phyloP scores from a whole-genome alignment of 2,888 invertebrate species.

The Ectemnius lituratus region DNA sequence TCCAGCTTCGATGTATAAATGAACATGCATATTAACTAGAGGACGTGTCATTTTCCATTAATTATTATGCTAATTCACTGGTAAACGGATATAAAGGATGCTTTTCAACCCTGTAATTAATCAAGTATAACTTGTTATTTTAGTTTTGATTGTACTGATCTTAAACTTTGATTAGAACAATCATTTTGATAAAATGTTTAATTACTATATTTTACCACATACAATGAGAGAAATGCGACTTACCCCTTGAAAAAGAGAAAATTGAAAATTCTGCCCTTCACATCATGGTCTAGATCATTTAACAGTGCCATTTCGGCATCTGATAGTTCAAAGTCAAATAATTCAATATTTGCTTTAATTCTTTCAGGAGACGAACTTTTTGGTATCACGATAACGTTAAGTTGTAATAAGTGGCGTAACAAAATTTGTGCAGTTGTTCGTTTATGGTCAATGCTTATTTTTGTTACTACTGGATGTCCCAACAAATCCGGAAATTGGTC shows the following conservation, averaged over 20 bases:
- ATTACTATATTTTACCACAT: too few relatives aligned
- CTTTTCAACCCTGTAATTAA: slow-evolving; percentile 80
- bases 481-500: slow-evolving; percentile 81
- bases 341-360: slow-evolving; percentile 84
- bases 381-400: slow-evolving; percentile 86
- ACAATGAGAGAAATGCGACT: slow-evolving; percentile 13
- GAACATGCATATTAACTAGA: slow-evolving; percentile 38
- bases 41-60: slow-evolving; percentile 13
- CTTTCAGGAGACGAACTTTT: slow-evolving; percentile 86
- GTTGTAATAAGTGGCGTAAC: slow-evolving; percentile 84
- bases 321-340: slow-evolving; percentile 83
- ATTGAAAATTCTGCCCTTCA: slow-evolving; percentile 84
- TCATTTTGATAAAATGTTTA: too few relatives aligned
- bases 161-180: not conserved
- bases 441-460: slow-evolving; percentile 81
- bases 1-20: slow-evolving; percentile 29
- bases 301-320: slow-evolving; percentile 80
- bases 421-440: slow-evolving; percentile 86
- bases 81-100: slow-evolving; percentile 86
- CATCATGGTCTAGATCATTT: slow-evolving; percentile 81
- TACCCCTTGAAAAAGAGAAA: slow-evolving; percentile 80
- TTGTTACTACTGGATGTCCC: slow-evolving; percentile 80
- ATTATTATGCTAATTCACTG: slow-evolving; percentile 40
- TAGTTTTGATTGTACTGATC: not conserved
- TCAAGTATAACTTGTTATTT: not conserved